Evolutionary conservation across 2,888 invertebrate genomes (phyloP).

Genomic region (Cosmorhoe ocellata): DNA sequence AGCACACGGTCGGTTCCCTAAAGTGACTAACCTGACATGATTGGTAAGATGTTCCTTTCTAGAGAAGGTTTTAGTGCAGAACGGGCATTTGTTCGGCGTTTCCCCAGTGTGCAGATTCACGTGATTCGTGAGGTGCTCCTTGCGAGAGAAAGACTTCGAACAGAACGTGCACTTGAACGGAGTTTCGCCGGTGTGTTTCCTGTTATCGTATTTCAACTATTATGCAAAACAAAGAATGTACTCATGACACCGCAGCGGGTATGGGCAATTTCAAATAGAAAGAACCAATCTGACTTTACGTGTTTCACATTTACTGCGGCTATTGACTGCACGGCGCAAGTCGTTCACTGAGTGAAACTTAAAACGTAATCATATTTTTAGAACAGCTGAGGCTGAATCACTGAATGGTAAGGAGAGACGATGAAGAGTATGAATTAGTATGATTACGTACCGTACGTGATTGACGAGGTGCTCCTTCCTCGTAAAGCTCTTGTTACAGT

Average conservation of each 20-base stretch:
- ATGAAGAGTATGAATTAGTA: constrained; percentile 1
- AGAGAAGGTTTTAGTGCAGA: constrained; percentile 88
- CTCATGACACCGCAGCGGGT: no score
- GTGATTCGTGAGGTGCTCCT: constrained; percentile 94
- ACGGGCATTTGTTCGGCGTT: constrained; percentile 88
- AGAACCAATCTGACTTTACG: no score
- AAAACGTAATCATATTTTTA: no score
- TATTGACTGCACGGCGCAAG: no score
- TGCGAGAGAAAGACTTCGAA: constrained; percentile 85
- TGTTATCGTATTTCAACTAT: constrained; percentile 40
- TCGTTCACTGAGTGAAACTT: no score
- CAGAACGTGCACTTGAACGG: constrained; percentile 90
- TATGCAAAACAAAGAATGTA: constrained; percentile 2
- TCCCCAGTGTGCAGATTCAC: constrained; percentile 89
- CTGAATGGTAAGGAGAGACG: neutral
- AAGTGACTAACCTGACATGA: constrained; percentile 75
- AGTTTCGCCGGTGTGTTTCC: constrained; percentile 91
- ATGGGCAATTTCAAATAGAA: no score
- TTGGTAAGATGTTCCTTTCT: constrained; percentile 88
- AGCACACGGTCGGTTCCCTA: no score
- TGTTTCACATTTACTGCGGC: no score
- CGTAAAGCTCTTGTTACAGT: constrained; percentile 87
- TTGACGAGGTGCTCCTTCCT: constrained; percentile 88
- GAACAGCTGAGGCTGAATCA: neutral
- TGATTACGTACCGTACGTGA: constrained; percentile 72